Evolutionary conservation across 2,888 invertebrate species (phyloP).

Genomic region (Dexiosoma caninum): DNA sequence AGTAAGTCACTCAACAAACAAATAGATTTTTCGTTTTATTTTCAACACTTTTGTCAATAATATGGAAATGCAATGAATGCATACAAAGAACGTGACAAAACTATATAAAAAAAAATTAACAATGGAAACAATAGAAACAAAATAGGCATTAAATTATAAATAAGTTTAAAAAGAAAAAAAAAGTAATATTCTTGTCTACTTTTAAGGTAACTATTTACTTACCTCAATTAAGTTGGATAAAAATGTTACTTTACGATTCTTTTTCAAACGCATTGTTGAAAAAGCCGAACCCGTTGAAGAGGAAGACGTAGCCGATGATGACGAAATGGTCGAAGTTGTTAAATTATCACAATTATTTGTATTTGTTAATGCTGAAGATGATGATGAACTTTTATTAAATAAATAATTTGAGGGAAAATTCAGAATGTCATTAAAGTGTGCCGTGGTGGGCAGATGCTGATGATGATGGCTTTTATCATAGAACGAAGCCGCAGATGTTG

Average conservation of each 20-base stretch:
- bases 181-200: not conserved
- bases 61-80: slow-evolving; percentile 50
- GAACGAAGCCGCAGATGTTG: slow-evolving; percentile 68
- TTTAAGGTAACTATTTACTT: slow-evolving; percentile 65
- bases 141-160: slow-evolving; percentile 42
- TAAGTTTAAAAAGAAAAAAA: slow-evolving; percentile 2
- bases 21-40: slow-evolving; percentile 22
- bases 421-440: slow-evolving; percentile 70
- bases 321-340: slow-evolving; percentile 37
- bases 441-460: slow-evolving; percentile 52
- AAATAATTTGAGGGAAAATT: slow-evolving; percentile 71
- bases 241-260: slow-evolving; percentile 78
- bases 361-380: slow-evolving; percentile 57
- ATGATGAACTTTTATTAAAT: slow-evolving; percentile 64
- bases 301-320: slow-evolving; percentile 44
- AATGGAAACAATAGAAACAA: slow-evolving; percentile 32
- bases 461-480: slow-evolving; percentile 66
- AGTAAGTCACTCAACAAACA: slow-evolving; percentile 20
- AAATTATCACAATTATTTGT: slow-evolving; percentile 56
- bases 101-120: slow-evolving; percentile 10
- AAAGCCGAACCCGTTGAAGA: slow-evolving; percentile 45
- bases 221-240: slow-evolving; percentile 77
- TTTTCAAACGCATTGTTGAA: slow-evolving; percentile 76
- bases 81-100: slow-evolving; percentile 51
- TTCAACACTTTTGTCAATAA: slow-evolving; percentile 55